These are phyloP conservation scores for Mobula hypostoma DNA, from an alignment of 2,113 vertebrate species.

Conservation along the genomic window DNA sequence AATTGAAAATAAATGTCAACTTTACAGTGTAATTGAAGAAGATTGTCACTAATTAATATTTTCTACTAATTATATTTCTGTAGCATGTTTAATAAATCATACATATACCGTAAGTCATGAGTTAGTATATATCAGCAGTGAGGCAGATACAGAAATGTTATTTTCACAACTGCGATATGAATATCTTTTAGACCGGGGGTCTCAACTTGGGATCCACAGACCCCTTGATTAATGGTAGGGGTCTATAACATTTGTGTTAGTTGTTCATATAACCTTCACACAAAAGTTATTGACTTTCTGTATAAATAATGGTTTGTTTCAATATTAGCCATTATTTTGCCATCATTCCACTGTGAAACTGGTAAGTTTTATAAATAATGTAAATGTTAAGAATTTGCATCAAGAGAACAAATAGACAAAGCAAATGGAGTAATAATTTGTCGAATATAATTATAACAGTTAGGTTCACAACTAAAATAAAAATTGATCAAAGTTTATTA, in stretches of 20 bases:
- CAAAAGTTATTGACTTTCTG: too few relatives aligned
- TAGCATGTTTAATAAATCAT: background rate
- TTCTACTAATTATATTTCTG: background rate
- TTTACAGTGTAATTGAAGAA: background rate
- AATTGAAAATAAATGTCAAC: too few relatives aligned
- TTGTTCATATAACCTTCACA: background rate
- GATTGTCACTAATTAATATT: background rate
- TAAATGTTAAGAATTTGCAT: background rate
- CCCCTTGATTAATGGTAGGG: too few relatives aligned
- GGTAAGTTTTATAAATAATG: background rate
- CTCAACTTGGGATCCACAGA: too few relatives aligned
- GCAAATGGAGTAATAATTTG: background rate
- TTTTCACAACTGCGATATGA: background rate
- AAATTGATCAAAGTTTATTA: background rate
- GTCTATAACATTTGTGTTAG: too few relatives aligned
- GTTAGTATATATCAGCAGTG: background rate
- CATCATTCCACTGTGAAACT: background rate
- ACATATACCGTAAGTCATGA: background rate
- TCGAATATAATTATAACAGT: background rate
- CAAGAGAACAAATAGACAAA: background rate
- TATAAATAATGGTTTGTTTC: background rate
- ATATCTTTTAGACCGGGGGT: too few relatives aligned
- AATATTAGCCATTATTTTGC: background rate
- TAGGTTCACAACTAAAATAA: background rate
- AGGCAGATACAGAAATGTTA: background rate